These are phyloP conservation scores for Latheticus oryzae DNA, from an alignment of 2,888 invertebrate genomes.

Conservation along the genomic window DNA sequence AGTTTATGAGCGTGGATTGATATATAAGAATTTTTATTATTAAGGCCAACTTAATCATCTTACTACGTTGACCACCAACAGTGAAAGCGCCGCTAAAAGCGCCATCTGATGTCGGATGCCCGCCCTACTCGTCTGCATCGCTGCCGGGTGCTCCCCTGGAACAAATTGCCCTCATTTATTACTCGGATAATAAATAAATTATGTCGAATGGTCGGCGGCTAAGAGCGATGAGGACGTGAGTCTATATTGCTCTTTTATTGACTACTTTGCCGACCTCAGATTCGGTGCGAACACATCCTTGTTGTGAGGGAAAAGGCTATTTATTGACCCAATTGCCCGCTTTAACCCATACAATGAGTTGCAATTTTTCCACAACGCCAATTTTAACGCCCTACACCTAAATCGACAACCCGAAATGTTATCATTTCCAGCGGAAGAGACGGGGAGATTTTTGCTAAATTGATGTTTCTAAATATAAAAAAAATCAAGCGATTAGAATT, in stretches of 20 bases:
- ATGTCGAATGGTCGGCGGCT: constrained; percentile 28
- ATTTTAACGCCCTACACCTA: constrained; percentile 1
- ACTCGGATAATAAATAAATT: constrained; percentile 44
- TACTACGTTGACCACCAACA: constrained; percentile 54
- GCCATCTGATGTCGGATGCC: constrained; percentile 54
- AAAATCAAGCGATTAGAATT: constrained; percentile 32
- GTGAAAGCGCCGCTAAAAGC: constrained; percentile 54
- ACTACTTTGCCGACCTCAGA: constrained; percentile 23
- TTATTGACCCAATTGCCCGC: constrained; percentile 21
- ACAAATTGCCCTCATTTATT: constrained; percentile 54
- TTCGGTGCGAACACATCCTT: constrained; percentile 17
- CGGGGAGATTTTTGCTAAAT: constrained; percentile 1
- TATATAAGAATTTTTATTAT: too few species aligned
- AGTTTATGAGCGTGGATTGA: constrained; percentile 50
- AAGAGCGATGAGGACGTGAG: constrained; percentile 27
- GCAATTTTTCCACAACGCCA: constrained; percentile 11
- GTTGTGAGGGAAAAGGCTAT: constrained; percentile 21
- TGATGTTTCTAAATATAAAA: too few species aligned
- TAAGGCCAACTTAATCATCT: constrained; percentile 58
- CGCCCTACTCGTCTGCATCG: constrained; percentile 82
- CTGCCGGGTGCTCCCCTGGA: constrained; percentile 86
- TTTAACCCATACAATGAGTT: constrained; percentile 26
- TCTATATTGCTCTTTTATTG: constrained; percentile 34
- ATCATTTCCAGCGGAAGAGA: background rate
- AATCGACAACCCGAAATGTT: background rate